phyloP scores from a whole-genome alignment of 1,140 invertebrate species.

The Drosophila tsacasi region DNA sequence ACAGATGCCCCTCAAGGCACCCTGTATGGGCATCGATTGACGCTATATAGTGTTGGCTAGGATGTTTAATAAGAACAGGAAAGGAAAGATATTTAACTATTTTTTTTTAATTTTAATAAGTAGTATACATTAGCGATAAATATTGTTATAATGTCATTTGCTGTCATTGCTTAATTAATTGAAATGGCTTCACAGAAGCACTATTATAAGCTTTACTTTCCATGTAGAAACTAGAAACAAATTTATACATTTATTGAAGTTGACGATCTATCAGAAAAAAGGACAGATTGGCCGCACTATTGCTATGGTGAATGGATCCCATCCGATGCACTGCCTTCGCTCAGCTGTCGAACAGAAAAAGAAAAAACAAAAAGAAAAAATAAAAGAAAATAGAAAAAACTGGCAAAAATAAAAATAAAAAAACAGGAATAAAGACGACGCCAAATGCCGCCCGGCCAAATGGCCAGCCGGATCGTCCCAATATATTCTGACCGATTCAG shows the following conservation, averaged over 20 bases:
- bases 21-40: slow-evolving; percentile 51
- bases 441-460: slow-evolving; percentile 70
- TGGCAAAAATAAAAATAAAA: slow-evolving; percentile 3
- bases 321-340: slow-evolving; percentile 47
- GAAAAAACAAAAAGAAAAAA: neutral
- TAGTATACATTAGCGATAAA: too few species aligned
- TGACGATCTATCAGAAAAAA: neutral
- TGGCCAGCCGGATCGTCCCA: slow-evolving; percentile 48
- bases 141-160: too few species aligned
- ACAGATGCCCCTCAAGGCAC: slow-evolving; percentile 45
- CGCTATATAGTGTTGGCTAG: neutral
- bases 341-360: slow-evolving; percentile 56
- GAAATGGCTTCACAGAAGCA: too few species aligned
- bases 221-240: too few species aligned
- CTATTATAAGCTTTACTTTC: too few species aligned
- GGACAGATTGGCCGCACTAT: neutral
- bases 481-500: slow-evolving; percentile 14
- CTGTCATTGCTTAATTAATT: too few species aligned
- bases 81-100: too few species aligned
- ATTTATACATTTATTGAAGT: too few species aligned
- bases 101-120: too few species aligned
- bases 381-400: slow-evolving; percentile 13
- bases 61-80: neutral
- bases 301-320: slow-evolving; percentile 9
- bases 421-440: slow-evolving; percentile 25